Evolutionary conservation across 2,113 vertebrate genomes (phyloP), one percentile per base, ranked within the genome.

Genomic region (Pao palembangensis): DNA sequence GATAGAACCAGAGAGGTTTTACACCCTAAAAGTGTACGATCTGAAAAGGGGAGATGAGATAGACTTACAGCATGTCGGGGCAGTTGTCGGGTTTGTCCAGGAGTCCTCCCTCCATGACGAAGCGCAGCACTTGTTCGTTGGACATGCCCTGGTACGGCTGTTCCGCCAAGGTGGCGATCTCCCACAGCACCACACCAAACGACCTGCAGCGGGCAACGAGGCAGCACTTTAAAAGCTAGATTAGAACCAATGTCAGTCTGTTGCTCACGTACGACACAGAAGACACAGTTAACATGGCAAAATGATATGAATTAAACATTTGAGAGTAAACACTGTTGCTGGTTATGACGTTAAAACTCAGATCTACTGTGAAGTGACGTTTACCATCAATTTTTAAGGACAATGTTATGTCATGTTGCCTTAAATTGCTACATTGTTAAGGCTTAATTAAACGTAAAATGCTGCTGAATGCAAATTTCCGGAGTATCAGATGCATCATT

Each of bases 111-210:
- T 99, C 97, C 96, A 99, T 99, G 83, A 99, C 97, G 0, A 98
- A 99, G 69, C 96, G 96, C 56, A 99, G 93, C 68, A 99, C 97
- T 85, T 99, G 96, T 64, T 99, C 97, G 1, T 99, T 99, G 88
- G 97, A 98, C 94, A 99, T 93, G 73, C 97, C 97, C 83, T 99
- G 97, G 89, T 99, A 99, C 0, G 97, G 97, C 83, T 99, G 97
- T 75, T 99, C 97, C 0, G 96, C 94, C 57, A 98, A 84, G 0
- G 97, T 98, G 50, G 96, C 93, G 0, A 99, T 98, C 87, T 99
- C 96, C 96, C 97, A 99, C 42, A 99, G 90, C 23, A 99, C 97
- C 0, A 99, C 97, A 0, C 97, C 96, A 0, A 98, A 99, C 25
- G 97, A 99, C 97, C 96, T 99, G 58, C 1, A 41, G 51, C 48